Conservation (phyloP, 2,888 invertebrate species). For the Cataglyphis altisquamis region DNA sequence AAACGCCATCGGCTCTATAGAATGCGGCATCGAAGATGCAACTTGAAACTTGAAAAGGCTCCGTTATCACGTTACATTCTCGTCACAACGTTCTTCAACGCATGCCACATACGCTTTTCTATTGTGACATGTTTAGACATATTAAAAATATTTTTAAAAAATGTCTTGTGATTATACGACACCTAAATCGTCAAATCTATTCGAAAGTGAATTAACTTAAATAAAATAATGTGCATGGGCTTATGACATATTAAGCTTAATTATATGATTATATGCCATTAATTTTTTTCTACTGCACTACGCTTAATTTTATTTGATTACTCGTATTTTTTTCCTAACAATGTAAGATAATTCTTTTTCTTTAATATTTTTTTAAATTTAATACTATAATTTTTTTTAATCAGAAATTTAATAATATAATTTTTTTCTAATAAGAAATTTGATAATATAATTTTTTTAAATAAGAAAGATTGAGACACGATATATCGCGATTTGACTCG, state of each 20-base stretch:
- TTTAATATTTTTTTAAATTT: neutral
- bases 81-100: neutral
- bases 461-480: slow-evolving; percentile 30
- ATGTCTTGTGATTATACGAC: neutral
- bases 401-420: neutral
- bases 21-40: slow-evolving; percentile 9
- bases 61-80: neutral
- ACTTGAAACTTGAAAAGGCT: slow-evolving; percentile 20
- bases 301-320: neutral
- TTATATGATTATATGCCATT: neutral
- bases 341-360: neutral
- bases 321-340: neutral
- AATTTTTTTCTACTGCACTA: neutral
- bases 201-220: neutral
- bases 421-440: neutral
- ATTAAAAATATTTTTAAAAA: neutral
- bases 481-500: slow-evolving; percentile 27
- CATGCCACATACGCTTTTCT: neutral
- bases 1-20: slow-evolving; percentile 13
- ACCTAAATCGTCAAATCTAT: neutral
- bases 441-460: slow-evolving; percentile 4
- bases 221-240: neutral
- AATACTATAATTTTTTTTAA: slow-evolving; percentile 15
- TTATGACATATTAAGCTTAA: neutral
- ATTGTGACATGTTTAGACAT: neutral